Percentiles rank a stretch among this genome's conserved stretches.
phyloP scores from a whole-genome alignment of 2,113 vertebrate species.

The Corapipo altera region DNA sequence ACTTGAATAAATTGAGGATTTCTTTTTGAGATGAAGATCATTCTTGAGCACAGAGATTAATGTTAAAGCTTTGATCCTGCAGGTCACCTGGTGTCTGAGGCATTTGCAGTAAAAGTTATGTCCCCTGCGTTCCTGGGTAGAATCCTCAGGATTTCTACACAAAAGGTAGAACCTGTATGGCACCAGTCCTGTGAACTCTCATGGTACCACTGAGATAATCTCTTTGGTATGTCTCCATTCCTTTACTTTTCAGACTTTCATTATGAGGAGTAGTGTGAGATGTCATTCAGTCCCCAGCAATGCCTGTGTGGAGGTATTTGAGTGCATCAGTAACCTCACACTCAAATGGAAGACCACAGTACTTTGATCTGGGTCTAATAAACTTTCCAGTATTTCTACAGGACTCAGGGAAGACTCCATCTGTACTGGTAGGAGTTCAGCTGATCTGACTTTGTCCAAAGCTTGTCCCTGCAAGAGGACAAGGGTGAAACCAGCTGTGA shows the following conservation, averaged over 20 bases:
- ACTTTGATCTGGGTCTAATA: not conserved
- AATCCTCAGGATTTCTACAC: not conserved
- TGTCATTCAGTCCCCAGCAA: not conserved
- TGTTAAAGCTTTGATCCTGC: not conserved
- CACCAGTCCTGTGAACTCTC: not conserved
- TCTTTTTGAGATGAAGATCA: not conserved
- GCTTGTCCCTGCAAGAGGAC: not conserved
- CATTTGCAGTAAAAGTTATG: not conserved
- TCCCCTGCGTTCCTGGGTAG: not conserved
- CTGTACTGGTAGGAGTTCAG: not conserved
- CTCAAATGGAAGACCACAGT: not conserved
- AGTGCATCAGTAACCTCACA: not conserved
- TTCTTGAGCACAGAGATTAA: not conserved
- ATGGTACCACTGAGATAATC: not conserved
- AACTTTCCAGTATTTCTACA: not conserved
- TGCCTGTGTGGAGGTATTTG: not conserved
- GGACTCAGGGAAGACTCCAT: not conserved
- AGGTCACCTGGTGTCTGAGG: not conserved
- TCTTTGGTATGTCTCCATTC: not conserved
- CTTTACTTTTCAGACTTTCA: not conserved
- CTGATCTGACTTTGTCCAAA: not conserved
- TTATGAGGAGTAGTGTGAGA: not conserved
- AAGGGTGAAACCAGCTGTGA: not conserved
- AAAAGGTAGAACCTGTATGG: not conserved
- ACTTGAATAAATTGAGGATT: not conserved